Base-by-base conservation (phyloP, 1,140 invertebrate genomes). In the Ceratina australensis region DNA sequence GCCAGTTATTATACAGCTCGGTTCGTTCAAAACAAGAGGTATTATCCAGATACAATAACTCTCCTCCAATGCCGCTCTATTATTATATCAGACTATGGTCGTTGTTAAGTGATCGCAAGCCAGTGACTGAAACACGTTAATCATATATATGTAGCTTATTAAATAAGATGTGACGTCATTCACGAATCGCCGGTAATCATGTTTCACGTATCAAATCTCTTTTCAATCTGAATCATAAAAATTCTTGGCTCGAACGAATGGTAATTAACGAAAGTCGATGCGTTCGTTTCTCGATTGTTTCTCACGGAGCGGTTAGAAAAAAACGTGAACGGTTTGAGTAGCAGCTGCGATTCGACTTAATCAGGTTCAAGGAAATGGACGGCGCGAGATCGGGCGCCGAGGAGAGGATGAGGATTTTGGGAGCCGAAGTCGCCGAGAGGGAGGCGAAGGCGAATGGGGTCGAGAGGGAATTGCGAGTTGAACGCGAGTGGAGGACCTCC, bases 401-500 rank as follows among this genome's bases (percentile, higher is more conserved):
- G 89, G 95, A 95, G 82, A 94, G 93, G 63, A 94, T 94, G 33
- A 92, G 95, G 80, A 94, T 95, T 64, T 91, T 97, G 59, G 96
- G 95, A 18, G 94, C 95, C 71, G 95, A 96, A 90, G 94, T 96
- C 2, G 95, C 95, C 0, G 95, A 96, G 56, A 94, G 94, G 28
- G 95, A 96, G 88, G 94, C 95, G 54, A 93, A 94, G 52, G 94
- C 94, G 1, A 94, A 94, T 12, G 94, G 94, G 0, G 93, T 97
- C 26, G 97, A 98, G 93, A 96, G 95, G 68, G 97, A 98, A 90
- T 92, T 98, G 56, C 95, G 95, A 85, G 96, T 98, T 64, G 98
- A 99, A 93, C 93, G 96, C n/a, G 98, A 99, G 91, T 98, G 97
- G 96, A 93, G 98, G 79, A 95, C 95, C 82, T 96, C 96, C 2